phyloP scores from a whole-genome alignment of 1,140 invertebrate species.

The roundworm (Caenorhabditis elegans) region DNA sequence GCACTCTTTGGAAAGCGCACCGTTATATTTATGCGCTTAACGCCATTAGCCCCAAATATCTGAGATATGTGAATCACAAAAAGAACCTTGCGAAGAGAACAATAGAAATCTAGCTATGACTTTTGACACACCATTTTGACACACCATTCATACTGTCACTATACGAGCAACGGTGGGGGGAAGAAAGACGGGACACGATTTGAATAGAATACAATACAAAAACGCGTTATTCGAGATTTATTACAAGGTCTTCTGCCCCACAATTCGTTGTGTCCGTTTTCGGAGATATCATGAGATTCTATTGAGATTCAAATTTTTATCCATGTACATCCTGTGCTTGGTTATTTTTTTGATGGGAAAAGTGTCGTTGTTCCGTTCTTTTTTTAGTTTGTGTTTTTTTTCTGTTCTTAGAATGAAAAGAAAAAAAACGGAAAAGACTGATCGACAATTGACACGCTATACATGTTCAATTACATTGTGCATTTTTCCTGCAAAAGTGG shows the following conservation, averaged over 20 bases:
- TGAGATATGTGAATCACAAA: neutral
- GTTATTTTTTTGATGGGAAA: neutral
- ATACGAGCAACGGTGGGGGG: neutral
- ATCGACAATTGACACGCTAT: neutral
- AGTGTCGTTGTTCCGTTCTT: neutral
- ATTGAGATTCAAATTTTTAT: slow-evolving; percentile 17
- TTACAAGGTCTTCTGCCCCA: neutral
- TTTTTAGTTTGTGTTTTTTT: neutral
- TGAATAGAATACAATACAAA: neutral
- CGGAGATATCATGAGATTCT: neutral
- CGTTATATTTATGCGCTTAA: neutral
- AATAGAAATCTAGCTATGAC: neutral
- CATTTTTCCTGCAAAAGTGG: neutral
- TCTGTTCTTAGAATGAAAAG: too few relatives aligned
- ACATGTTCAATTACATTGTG: neutral
- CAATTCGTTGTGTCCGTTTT: neutral
- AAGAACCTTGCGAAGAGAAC: too few relatives aligned
- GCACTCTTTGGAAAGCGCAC: neutral
- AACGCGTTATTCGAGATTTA: slow-evolving; percentile 20
- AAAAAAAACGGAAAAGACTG: neutral
- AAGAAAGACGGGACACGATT: neutral
- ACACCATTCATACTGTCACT: neutral
- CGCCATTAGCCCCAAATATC: neutral
- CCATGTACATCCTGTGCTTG: neutral
- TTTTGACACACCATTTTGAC: slow-evolving; percentile 11